Evolutionary conservation across 2,113 vertebrate genomes (phyloP).

Genomic region (Tyto alba): DNA sequence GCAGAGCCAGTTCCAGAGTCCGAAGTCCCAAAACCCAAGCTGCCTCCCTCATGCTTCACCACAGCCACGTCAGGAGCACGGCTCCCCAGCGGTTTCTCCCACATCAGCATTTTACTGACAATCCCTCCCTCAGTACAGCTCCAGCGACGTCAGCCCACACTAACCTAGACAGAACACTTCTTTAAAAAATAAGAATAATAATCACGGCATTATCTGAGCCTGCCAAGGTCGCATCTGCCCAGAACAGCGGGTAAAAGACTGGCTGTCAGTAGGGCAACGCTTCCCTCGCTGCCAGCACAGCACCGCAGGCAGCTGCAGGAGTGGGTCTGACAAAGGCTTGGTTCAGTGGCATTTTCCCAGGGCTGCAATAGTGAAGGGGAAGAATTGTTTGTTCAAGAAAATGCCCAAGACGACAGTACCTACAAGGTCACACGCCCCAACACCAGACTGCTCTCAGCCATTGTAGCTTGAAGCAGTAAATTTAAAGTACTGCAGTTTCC

Average conservation of each 20-base stretch:
- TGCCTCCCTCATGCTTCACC: neutral
- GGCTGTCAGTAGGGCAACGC: neutral
- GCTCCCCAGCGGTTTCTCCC: neutral
- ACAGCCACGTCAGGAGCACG: neutral
- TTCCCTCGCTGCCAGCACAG: rapidly evolving
- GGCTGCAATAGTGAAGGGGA: neutral
- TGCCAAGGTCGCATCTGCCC: neutral
- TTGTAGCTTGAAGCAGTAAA: neutral
- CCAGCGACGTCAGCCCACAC: neutral
- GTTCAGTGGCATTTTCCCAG: neutral
- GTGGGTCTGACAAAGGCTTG: rapidly evolving
- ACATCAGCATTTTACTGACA: neutral
- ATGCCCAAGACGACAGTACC: rapidly evolving
- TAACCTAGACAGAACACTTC: neutral
- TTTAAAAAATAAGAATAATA: neutral
- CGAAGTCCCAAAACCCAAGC: neutral
- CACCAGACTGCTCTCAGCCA: neutral
- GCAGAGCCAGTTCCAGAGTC: neutral
- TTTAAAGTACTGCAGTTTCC: neutral
- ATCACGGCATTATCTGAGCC: neutral
- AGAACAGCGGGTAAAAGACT: neutral
- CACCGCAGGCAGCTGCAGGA: neutral
- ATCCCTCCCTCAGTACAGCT: neutral
- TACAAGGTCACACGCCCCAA: neutral
- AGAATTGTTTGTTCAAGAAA: neutral